Percentiles rank a stretch among this genome's conserved stretches.
Conservation (phyloP, 2,888 invertebrate species). For the Erynnis tages region DNA sequence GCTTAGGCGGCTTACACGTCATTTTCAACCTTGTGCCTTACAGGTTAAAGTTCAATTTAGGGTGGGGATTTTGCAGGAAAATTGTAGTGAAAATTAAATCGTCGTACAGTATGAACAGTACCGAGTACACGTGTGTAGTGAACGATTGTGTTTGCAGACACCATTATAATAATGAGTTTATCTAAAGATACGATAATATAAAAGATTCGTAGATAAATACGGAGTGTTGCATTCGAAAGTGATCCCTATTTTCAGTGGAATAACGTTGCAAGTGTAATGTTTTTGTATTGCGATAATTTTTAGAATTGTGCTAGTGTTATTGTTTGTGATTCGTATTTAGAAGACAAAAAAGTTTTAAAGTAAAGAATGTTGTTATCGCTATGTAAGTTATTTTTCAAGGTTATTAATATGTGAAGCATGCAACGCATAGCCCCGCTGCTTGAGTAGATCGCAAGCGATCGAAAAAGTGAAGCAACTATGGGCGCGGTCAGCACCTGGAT, state of each 20-base stretch:
- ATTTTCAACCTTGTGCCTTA: conserved; percentile 21
- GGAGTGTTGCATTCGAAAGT: neutral
- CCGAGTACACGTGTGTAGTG: neutral
- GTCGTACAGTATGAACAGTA: neutral
- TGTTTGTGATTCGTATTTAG: no score
- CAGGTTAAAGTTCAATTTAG: conserved; percentile 25
- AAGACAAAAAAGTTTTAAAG: no score
- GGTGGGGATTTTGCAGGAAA: neutral
- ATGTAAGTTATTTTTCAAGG: no score
- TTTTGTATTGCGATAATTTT: neutral
- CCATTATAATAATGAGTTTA: neutral
- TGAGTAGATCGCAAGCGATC: no score
- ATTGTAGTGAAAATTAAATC: conserved; percentile 2
- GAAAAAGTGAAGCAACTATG: no score
- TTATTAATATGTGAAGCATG: no score
- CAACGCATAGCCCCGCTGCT: no score
- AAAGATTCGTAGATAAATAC: neutral
- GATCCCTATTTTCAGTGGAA: neutral
- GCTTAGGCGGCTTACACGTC: neutral
- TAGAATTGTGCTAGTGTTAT: no score
- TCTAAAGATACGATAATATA: neutral
- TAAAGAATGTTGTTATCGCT: no score
- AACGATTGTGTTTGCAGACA: neutral
- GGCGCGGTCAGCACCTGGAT: no score
- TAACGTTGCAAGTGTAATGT: neutral